Conservation (phyloP, 2,888 invertebrate genomes). For the Cantharis nigra region DNA sequence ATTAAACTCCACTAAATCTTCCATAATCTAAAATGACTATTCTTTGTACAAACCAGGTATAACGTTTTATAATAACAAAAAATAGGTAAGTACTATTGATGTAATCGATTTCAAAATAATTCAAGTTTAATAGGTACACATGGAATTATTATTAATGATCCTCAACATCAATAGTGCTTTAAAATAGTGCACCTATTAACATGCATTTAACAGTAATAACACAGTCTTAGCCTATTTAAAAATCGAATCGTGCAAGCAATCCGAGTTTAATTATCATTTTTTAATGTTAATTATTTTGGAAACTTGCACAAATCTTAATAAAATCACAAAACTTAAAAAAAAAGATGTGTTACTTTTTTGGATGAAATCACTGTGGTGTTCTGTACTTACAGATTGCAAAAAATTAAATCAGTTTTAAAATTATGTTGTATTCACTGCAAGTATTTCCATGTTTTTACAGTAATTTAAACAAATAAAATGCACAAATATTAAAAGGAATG, state of each 20-base stretch:
- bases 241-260: not conserved
- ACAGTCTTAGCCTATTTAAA: not conserved
- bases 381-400: constrained; percentile 7
- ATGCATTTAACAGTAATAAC: not conserved
- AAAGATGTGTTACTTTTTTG: not conserved
- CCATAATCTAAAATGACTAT: not conserved
- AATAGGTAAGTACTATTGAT: not conserved
- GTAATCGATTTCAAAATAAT: not conserved
- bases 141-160: not conserved
- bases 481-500: constrained; percentile 2
- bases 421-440: constrained; percentile 11
- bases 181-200: constrained; percentile 4
- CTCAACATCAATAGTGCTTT: constrained; percentile 8
- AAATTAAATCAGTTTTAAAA: not conserved
- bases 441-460: not conserved
- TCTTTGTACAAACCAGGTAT: not conserved
- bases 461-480: not conserved
- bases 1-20: not conserved
- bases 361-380: constrained; percentile 9
- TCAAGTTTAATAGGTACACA: not conserved
- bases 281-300: not conserved
- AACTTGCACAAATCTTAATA: not conserved
- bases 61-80: not conserved
- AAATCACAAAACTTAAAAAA: not conserved
- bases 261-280: not conserved